A percentile compares a stretch with the other conserved stretches of the same genome.
Evolutionary conservation across 2,113 vertebrate genomes (phyloP).

Genomic region (Sclerurus mexicanus): DNA sequence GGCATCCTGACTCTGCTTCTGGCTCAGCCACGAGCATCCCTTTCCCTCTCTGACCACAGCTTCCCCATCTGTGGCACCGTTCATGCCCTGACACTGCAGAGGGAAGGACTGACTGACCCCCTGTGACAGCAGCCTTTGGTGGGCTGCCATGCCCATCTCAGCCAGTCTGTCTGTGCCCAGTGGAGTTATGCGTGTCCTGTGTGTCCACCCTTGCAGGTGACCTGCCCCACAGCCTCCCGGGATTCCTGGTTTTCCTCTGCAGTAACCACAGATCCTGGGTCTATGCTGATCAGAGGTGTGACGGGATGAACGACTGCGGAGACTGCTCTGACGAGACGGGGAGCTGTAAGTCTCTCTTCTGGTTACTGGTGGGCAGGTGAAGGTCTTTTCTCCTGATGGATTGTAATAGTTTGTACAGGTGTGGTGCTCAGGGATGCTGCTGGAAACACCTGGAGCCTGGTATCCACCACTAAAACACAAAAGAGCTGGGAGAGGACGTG

Average conservation of each 20-base stretch:
- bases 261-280: constrained; percentile 68
- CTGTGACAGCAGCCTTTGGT: not conserved
- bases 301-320: constrained; percentile 76
- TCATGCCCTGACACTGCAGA: accelerated
- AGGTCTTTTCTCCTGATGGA: not conserved
- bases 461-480: not conserved
- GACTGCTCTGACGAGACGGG: constrained; percentile 81
- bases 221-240: constrained; percentile 72
- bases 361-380: not conserved
- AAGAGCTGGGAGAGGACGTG: accelerated
- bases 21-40: not conserved
- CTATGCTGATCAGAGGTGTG: constrained; percentile 75
- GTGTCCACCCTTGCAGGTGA: constrained; percentile 56
- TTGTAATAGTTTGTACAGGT: not conserved
- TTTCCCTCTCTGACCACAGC: not conserved
- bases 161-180: accelerated
- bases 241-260: constrained; percentile 72
- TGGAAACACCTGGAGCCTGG: not conserved
- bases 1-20: not conserved
- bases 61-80: accelerated
- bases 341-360: constrained; percentile 61
- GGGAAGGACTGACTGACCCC: accelerated
- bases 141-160: not conserved
- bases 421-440: not conserved
- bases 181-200: not conserved